Evolutionary conservation across 2,113 vertebrate species (phyloP).

Genomic region (Aspiorhynchus laticeps): DNA sequence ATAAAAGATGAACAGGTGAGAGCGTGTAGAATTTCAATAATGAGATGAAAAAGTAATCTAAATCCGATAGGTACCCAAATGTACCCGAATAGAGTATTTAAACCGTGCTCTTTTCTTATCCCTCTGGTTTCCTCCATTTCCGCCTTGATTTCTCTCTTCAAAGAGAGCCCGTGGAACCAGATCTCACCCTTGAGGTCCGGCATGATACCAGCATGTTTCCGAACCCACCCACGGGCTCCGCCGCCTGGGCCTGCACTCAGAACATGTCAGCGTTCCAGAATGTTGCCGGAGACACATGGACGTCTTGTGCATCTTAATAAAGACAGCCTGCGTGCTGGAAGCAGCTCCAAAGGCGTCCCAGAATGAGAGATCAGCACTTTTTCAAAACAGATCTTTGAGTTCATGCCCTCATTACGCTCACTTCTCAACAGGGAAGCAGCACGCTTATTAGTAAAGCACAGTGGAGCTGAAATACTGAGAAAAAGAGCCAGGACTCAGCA

Average conservation of each 20-base stretch:
- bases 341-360: slow-evolving; percentile 25
- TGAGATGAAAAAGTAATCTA: neutral
- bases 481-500: slow-evolving; percentile 11
- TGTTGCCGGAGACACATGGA: slow-evolving; percentile 23
- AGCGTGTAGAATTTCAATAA: neutral
- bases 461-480: neutral
- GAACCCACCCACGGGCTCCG: slow-evolving; percentile 48
- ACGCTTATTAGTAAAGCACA: slow-evolving; percentile 32
- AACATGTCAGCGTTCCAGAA: slow-evolving; percentile 37
- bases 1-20: neutral
- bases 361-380: slow-evolving; percentile 49
- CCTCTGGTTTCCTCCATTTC: slow-evolving; percentile 43
- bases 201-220: slow-evolving; percentile 51
- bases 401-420: slow-evolving; percentile 36
- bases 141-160: slow-evolving; percentile 46
- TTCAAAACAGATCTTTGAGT: slow-evolving; percentile 11
- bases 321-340: slow-evolving; percentile 25
- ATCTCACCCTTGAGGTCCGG: slow-evolving; percentile 55
- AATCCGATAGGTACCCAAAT: neutral
- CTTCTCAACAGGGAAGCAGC: slow-evolving; percentile 37
- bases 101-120: slow-evolving; percentile 43
- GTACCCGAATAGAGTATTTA: neutral
- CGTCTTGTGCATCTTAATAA: slow-evolving; percentile 45
- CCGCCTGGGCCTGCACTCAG: slow-evolving; percentile 31
- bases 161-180: slow-evolving; percentile 49